phyloP scores from a whole-genome alignment of 1,140 invertebrate species.

The Callitettix versicolor region DNA sequence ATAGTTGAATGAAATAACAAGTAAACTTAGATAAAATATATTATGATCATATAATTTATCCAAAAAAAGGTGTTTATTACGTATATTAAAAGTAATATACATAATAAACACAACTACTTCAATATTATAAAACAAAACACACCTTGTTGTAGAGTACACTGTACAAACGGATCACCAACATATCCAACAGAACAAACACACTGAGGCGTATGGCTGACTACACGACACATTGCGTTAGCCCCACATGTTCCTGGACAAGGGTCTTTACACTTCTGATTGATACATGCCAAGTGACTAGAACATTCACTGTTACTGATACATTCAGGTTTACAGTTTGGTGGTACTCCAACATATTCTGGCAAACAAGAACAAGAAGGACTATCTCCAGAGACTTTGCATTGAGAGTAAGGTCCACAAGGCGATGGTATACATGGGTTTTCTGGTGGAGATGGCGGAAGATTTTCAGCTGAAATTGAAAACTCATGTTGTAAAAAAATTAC shows the following conservation, averaged over 20 bases:
- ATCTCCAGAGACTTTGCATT: slow-evolving; percentile 47
- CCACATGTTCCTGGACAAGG: slow-evolving; percentile 55
- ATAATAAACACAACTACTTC: background rate
- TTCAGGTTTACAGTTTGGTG: slow-evolving; percentile 53
- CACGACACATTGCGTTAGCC: slow-evolving; percentile 49
- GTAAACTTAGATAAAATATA: background rate
- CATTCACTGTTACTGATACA: slow-evolving; percentile 53
- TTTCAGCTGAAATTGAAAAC: background rate
- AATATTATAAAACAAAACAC: slow-evolving; percentile 6
- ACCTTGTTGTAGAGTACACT: slow-evolving; percentile 35
- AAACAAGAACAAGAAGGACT: slow-evolving; percentile 53
- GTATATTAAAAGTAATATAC: background rate
- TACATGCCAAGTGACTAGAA: slow-evolving; percentile 46
- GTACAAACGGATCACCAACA: slow-evolving; percentile 46
- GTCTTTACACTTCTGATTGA: slow-evolving; percentile 54
- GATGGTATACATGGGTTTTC: slow-evolving; percentile 49
- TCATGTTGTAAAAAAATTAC: background rate
- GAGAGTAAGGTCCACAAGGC: slow-evolving; percentile 57
- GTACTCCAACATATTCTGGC: slow-evolving; percentile 43
- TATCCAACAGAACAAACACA: slow-evolving; percentile 47
- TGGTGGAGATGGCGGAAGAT: slow-evolving; percentile 18
- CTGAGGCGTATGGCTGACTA: slow-evolving; percentile 51
- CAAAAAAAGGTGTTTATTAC: background rate
- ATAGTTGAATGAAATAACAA: too few species aligned
- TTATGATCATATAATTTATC: background rate